Base-by-base conservation (phyloP, 2,797 vertebrate genomes). In the Rhodeus uyekii region DNA sequence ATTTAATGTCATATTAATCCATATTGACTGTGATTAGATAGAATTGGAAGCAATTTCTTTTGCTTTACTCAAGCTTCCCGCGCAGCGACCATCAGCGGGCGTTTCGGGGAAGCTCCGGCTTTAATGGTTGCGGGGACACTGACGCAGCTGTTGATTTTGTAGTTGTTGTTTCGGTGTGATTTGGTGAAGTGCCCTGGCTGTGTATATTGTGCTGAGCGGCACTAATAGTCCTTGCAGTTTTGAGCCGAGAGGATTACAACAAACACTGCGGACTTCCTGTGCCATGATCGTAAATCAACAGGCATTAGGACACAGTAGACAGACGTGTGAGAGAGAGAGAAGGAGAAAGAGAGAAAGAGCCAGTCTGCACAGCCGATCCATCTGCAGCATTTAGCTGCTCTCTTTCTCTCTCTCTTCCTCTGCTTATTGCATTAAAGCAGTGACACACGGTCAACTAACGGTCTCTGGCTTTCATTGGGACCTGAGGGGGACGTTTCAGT, bases 231-330 rank as follows among this genome's bases (percentile, higher is more conserved):
- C 32, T 76, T 58, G 76, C 65, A 73, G 86, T 78, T 75, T 69
- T 61, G 84, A 83, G 84, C 75, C 53, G 77, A 44, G 44, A 81
- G 65, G 84, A 88, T 87, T 88, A 86, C 69, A 86, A 83, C 84
- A 86, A 60, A 78, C 82, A 80, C 86, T 83, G 86, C 86, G 65
- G 82, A 83, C 82, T 82, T 80, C 77, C 74, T 83, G 80, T 83
- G 82, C 74, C 78, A 77, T 71, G 80, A 78, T 76, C 85, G 86
- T 87, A 89, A 87, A 87, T 89, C 88, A 87, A 85, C 85, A 87
- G 85, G 85, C 85, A 84, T 87, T 86, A 86, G 80, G 58, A 61
- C 80, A 73, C 74, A 85, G 84, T 82, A 86, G 83, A 82, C 76
- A 58, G 83, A 75, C 67, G 79, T 55, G 76, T 65, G 76, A 18